These are phyloP conservation scores for Frieseomelitta varia DNA, from an alignment of 1,140 invertebrate genomes.

Conservation along the genomic window DNA sequence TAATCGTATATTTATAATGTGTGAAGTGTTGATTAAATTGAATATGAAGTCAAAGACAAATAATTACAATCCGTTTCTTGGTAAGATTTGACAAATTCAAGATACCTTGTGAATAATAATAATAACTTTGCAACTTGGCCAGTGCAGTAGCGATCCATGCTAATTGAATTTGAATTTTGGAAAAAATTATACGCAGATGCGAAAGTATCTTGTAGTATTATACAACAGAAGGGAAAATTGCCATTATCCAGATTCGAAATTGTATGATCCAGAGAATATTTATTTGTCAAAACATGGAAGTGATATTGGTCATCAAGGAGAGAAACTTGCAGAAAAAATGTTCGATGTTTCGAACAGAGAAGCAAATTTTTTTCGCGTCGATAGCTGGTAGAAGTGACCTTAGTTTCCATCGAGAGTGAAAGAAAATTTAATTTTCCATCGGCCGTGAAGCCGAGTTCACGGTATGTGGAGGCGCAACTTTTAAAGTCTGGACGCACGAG, in stretches of 20 bases:
- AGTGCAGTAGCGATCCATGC: slow-evolving; percentile 97
- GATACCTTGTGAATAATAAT: slow-evolving; percentile 99
- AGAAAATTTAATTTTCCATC: slow-evolving; percentile 15
- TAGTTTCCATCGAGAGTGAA: background rate
- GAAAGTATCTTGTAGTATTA: slow-evolving; percentile 97
- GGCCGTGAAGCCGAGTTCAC: slow-evolving; percentile 20
- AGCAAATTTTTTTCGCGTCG: slow-evolving; percentile 86
- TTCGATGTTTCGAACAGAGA: slow-evolving; percentile 99
- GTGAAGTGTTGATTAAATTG: slow-evolving; percentile 17
- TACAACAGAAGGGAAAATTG: no score
- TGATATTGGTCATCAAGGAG: slow-evolving; percentile 97
- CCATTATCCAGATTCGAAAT: no score
- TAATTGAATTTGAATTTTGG: slow-evolving; percentile 99
- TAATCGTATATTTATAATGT: background rate
- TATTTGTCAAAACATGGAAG: slow-evolving; percentile 98
- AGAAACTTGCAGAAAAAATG: slow-evolving; percentile 97
- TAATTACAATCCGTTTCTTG: background rate
- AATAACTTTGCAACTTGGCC: slow-evolving; percentile 98
- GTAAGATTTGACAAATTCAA: slow-evolving; percentile 70
- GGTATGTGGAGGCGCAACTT: slow-evolving; percentile 8
- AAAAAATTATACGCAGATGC: slow-evolving; percentile 98
- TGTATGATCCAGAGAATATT: no score
- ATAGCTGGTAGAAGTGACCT: background rate
- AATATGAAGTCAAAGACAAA: slow-evolving; percentile 19
- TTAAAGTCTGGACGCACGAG: slow-evolving; percentile 23